Evolutionary conservation across 2,113 vertebrate species (phyloP).

Genomic region (Eubucco bourcierii): DNA sequence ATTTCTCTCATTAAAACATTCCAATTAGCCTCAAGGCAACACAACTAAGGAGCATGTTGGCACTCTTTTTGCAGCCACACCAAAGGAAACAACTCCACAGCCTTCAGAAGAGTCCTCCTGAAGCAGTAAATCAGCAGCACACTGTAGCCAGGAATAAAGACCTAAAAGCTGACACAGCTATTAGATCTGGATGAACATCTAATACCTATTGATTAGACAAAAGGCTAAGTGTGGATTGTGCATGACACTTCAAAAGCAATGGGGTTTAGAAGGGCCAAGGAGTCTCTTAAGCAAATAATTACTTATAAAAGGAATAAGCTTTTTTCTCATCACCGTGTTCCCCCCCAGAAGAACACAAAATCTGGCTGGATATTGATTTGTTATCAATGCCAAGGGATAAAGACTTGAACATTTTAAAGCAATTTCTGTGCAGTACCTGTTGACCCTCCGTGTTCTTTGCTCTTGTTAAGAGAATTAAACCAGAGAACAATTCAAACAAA

Average conservation of each 20-base stretch:
- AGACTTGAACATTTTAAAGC: not conserved
- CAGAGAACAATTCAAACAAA: not conserved
- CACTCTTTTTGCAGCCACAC: not conserved
- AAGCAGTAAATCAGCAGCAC: not conserved
- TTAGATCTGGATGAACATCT: not conserved
- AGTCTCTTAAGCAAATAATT: conserved; percentile 46
- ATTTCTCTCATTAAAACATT: no score
- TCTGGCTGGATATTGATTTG: not conserved
- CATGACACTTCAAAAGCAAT: not conserved
- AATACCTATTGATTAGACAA: not conserved
- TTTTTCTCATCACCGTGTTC: not conserved
- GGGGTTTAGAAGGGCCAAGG: not conserved
- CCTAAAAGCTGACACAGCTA: not conserved
- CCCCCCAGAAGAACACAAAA: not conserved
- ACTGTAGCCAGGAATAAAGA: not conserved
- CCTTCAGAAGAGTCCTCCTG: not conserved
- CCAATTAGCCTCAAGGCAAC: no score
- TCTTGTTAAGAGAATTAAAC: conserved; percentile 19
- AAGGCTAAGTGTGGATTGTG: not conserved
- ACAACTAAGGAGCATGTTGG: not conserved
- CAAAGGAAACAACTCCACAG: not conserved
- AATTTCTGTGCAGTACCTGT: not conserved
- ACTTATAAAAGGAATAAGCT: conserved; percentile 4
- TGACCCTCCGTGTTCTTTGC: not conserved
- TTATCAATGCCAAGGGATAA: not conserved